Evolutionary conservation across 2,888 invertebrate genomes (phyloP), one percentile per base, ranked within the genome.

Genomic region (Dryocosmus kuriphilus): DNA sequence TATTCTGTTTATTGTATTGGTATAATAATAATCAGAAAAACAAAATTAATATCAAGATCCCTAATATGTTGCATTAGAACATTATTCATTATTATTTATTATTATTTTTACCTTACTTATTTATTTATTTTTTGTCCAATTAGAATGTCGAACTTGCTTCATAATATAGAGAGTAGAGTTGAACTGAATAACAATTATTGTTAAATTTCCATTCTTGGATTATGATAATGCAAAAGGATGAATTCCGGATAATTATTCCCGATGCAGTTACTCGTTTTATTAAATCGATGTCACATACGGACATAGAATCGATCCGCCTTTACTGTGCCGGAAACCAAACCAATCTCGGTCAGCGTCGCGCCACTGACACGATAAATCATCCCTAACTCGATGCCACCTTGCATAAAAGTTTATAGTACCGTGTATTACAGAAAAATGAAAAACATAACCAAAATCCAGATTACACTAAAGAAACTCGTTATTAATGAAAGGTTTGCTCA

Each of bases 291-390:
- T 51, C 30, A 51, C 67, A 71, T 71, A 51, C 67, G 67, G 30
- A 51, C 46, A n/a, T 46, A 0, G 67, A 71, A 71, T 71, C 67
- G 46, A 71, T 71, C 46, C 67, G 16, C 62, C n/a, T 32, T 4
- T 16, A 7, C 32, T 63, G 63, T 38, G 63, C n/a, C 27, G 67
- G 67, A 71, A 71, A 71, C 46, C 67, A 46, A 71, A 51, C 51
- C 67, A 51, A 71, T 71, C 67, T 71, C 67, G 67, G 67, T 71
- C 67, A 71, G 46, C 46, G 67, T 71, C 67, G 67, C 67, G 67
- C 67, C 67, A 27, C 30, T 46, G 67, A 71, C 67, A 71, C 67
- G 16, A 71, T 71, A 71, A 71, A 71, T 71, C 67, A 71, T 71
- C 51, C 46, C 30, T 8, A 30, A 71, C 46, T 51, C 19, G 67